Conservation (phyloP, 2,888 invertebrate species). For the Julus scanicus region DNA sequence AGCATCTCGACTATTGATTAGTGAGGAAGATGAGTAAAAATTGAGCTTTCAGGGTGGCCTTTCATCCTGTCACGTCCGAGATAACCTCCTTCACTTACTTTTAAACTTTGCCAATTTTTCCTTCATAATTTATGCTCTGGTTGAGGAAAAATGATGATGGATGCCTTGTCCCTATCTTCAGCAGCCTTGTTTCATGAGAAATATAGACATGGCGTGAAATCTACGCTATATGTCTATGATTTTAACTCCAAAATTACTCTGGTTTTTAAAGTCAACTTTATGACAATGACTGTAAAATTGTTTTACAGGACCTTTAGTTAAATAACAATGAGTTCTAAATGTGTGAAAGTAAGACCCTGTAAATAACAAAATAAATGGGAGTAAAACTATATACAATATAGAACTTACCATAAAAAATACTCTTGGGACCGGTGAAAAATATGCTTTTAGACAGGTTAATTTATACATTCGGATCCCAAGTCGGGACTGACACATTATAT, state of each 20-base stretch:
- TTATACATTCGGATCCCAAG: no score
- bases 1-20: neutral
- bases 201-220: no score
- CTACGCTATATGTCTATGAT: no score
- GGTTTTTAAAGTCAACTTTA: neutral
- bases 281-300: neutral
- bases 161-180: neutral
- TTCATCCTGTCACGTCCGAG: neutral
- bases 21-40: neutral
- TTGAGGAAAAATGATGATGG: neutral
- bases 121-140: neutral
- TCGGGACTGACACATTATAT: no score
- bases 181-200: neutral
- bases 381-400: no score
- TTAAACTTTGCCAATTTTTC: neutral
- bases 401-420: no score
- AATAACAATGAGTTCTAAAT: no score
- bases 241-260: no score
- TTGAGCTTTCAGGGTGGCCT: conserved; percentile 22
- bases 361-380: no score
- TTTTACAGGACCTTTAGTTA: conserved; percentile 16
- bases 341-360: no score
- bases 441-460: no score
- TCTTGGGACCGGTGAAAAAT: no score
- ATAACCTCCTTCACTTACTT: neutral